Evolutionary conservation across 1,140 invertebrate genomes (phyloP), one percentile per base, ranked within the genome.

Genomic region (Amphibalanus amphitrite): DNA sequence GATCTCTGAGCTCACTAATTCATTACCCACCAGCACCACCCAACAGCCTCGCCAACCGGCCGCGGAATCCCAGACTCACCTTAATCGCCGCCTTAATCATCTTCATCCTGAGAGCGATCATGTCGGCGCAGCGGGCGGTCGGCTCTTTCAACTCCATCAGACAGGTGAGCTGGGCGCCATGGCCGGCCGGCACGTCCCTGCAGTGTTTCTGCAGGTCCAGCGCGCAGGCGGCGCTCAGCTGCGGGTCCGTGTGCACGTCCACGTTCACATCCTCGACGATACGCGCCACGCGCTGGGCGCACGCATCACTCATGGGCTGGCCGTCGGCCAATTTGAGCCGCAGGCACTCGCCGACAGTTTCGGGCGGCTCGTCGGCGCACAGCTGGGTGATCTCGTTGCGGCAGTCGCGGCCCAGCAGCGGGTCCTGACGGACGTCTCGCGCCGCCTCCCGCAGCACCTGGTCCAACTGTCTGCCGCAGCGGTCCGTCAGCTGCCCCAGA

Each of bases 31-130:
- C 8, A 28, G 3, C 26, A 8, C 28, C 17, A 17, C 65, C 65
- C 25, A 25, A 13, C 13, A 25, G 28, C 65, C 17, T 28, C 28
- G 3, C 8, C 76, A 76, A 80, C 79, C 82, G 23, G 20, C 59
- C 30, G 28, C 20, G 4, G 23, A 8, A 8, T 29, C 28, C 25
- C 33, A 29, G 28, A 28, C 67, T 82, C 77, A 92, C 89, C 82
- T 89, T 86, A 40, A 87, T 89, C 29, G 92, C 91, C 83, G 89
- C 90, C 81, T 85, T 88, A 79, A 92, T 95, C 90, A 95, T 92
- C 82, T 93, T 88, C 76, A 92, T 87, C 75, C 93, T 84, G 72
- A 87, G 87, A 70, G 84, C 83, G 69, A 96, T 80, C 84, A 90
- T 89, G 74, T 86, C 86, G 74, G 87, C 85, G 79, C 92, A 95